These are phyloP conservation scores for Drosophila serrata DNA, from an alignment of 1,140 invertebrate species.

Conservation along the genomic window DNA sequence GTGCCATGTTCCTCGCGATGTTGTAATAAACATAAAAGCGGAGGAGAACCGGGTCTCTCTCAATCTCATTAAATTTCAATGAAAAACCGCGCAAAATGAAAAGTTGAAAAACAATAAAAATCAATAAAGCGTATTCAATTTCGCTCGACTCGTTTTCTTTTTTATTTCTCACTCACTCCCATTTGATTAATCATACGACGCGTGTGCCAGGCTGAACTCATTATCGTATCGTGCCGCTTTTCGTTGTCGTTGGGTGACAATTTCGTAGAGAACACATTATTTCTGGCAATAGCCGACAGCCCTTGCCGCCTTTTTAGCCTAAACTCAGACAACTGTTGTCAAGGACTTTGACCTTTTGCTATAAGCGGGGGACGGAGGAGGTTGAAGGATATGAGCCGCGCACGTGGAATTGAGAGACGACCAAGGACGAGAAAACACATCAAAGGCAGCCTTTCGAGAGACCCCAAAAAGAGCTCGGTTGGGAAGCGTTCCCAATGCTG, in stretches of 20 bases:
- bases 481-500: slow-evolving; percentile 7
- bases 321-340: slow-evolving; percentile 56
- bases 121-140: slow-evolving; percentile 61
- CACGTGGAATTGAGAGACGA: slow-evolving; percentile 39
- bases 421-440: slow-evolving; percentile 46
- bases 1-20: slow-evolving; percentile 43
- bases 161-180: background rate
- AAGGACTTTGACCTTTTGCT: slow-evolving; percentile 58
- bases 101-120: slow-evolving; percentile 47
- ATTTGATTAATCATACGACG: slow-evolving; percentile 68
- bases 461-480: slow-evolving; percentile 17
- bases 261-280: slow-evolving; percentile 11
- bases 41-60: slow-evolving; percentile 15
- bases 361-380: slow-evolving; percentile 10
- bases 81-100: slow-evolving; percentile 22
- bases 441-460: slow-evolving; percentile 43
- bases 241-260: slow-evolving; percentile 16
- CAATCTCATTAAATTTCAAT: slow-evolving; percentile 51
- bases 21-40: slow-evolving; percentile 44
- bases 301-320: slow-evolving; percentile 9
- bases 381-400: slow-evolving; percentile 3
- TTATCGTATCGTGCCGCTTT: slow-evolving; percentile 20
- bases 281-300: slow-evolving; percentile 17
- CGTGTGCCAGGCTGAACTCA: slow-evolving; percentile 40
- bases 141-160: slow-evolving; percentile 3